Conservation (phyloP, 2,888 invertebrate genomes). For the Mamestra brassicae region DNA sequence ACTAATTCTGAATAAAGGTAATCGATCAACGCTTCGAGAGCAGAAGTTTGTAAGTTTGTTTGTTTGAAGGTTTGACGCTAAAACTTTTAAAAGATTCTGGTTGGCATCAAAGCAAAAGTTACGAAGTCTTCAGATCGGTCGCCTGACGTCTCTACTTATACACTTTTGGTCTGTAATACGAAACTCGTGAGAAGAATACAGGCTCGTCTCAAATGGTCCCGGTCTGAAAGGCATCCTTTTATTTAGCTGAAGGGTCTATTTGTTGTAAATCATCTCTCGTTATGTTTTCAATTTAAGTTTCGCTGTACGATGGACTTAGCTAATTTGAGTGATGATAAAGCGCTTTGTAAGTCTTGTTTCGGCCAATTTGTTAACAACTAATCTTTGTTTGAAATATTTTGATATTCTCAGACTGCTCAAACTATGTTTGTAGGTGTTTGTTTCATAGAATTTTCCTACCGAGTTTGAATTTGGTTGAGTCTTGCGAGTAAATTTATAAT, state of each 20-base stretch:
- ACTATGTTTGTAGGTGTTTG: neutral
- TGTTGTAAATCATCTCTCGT: conserved; percentile 67
- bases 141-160: conserved; percentile 68
- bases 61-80: conserved; percentile 68
- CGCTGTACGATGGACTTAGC: conserved; percentile 40
- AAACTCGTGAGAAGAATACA: conserved; percentile 81
- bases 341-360: conserved; percentile 35
- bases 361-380: conserved; percentile 23
- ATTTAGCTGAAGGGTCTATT: conserved; percentile 62
- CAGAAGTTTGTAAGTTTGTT: conserved; percentile 68
- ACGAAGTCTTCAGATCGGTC: conserved; percentile 67
- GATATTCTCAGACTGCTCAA: neutral
- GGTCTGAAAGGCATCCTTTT: conserved; percentile 64
- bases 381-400: conserved; percentile 26
- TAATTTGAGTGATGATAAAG: conserved; percentile 38
- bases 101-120: conserved; percentile 75
- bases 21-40: conserved; percentile 74
- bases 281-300: conserved; percentile 60
- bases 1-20: conserved; percentile 69
- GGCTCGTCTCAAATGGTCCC: conserved; percentile 67
- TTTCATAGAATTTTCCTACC: neutral
- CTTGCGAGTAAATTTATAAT: neutral
- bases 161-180: conserved; percentile 73
- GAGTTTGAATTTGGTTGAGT: neutral
- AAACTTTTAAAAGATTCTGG: conserved; percentile 71